phyloP scores from a whole-genome alignment of 1,140 invertebrate genomes.

The Drosophila bocqueti region DNA sequence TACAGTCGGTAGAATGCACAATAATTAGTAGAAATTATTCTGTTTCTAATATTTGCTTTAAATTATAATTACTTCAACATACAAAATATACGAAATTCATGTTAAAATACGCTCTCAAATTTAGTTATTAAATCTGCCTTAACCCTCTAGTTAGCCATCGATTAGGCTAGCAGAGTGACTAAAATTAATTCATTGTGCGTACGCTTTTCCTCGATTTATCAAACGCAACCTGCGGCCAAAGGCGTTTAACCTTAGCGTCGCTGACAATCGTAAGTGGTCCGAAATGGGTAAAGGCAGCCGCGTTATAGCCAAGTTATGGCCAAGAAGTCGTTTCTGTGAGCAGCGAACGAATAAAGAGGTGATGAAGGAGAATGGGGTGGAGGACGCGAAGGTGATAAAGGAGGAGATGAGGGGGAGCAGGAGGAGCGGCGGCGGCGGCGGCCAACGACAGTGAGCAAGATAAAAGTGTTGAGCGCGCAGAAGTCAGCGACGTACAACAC shows the following conservation, averaged over 20 bases:
- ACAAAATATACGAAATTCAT: background rate
- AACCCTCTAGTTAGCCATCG: background rate
- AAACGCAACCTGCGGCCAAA: conserved; percentile 19
- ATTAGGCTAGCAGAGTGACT: conserved; percentile 8
- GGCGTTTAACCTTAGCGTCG: conserved; percentile 33
- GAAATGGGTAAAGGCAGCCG: conserved; percentile 60
- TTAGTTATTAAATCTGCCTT: background rate
- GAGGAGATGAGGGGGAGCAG: conserved; percentile 22
- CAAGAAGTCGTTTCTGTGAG: conserved; percentile 25
- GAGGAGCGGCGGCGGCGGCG: conserved; percentile 17
- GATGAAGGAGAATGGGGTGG: background rate
- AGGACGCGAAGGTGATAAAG: conserved; percentile 17
- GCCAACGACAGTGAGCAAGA: conserved; percentile 61
- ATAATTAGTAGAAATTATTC: background rate
- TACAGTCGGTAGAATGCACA: background rate
- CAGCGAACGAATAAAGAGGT: background rate
- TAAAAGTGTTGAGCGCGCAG: conserved; percentile 79
- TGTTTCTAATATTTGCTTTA: background rate
- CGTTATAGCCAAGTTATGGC: conserved; percentile 30
- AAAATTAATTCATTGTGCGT: conserved; percentile 14
- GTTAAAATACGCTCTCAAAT: background rate
- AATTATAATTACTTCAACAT: background rate
- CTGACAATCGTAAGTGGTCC: conserved; percentile 65
- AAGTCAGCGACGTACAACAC: conserved; percentile 43
- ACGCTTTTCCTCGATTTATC: conserved; percentile 11